Evolutionary conservation across 1,140 invertebrate genomes (phyloP).

Genomic region (Eriosoma lanigerum): DNA sequence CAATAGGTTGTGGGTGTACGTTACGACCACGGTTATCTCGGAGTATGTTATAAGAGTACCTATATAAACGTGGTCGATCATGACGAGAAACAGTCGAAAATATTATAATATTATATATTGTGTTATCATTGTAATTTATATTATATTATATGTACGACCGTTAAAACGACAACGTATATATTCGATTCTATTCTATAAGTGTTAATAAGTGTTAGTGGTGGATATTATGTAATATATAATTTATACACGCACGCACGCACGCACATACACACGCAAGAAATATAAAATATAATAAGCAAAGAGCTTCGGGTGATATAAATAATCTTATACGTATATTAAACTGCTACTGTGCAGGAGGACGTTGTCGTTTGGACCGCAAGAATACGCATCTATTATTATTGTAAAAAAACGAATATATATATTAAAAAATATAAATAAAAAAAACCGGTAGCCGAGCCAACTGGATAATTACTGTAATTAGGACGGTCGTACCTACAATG

Average conservation of each 20-base stretch:
- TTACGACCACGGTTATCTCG: too few species aligned
- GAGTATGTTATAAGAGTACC: too few species aligned
- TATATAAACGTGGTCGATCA: too few species aligned
- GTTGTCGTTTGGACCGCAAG: not conserved
- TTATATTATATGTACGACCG: not conserved
- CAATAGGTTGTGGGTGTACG: too few species aligned
- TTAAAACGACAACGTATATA: not conserved
- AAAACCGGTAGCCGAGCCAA: slow-evolving; percentile 35
- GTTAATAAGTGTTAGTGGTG: slow-evolving; percentile 18
- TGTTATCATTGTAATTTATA: too few species aligned
- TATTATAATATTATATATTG: too few species aligned
- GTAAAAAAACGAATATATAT: not conserved
- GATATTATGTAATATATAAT: too few species aligned
- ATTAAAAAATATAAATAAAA: not conserved
- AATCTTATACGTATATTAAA: not conserved
- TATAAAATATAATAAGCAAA: not conserved
- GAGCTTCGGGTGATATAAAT: not conserved
- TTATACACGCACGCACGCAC: too few species aligned
- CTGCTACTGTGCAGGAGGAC: not conserved
- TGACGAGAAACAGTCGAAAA: too few species aligned
- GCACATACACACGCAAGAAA: not conserved
- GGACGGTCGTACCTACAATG: not conserved
- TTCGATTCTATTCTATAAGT: not conserved
- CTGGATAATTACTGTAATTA: slow-evolving; percentile 25
- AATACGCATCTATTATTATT: not conserved